phyloP scores from a whole-genome alignment of 2,113 vertebrate species.

The Setophaga coronata region DNA sequence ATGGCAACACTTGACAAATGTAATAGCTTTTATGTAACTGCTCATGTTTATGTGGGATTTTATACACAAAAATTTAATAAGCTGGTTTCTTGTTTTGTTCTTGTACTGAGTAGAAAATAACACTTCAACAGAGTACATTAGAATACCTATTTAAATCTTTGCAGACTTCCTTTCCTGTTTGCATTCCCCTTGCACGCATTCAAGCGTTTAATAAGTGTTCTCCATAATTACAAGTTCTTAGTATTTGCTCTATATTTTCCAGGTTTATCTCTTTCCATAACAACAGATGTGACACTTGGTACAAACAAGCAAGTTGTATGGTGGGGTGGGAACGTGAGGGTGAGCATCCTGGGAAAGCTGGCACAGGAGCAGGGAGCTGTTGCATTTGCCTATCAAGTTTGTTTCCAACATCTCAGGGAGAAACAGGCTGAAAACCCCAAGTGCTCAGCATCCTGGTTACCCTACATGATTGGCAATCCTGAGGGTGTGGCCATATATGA shows the following conservation, averaged over 20 bases:
- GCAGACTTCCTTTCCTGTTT: not conserved
- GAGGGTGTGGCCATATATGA: not conserved
- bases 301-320: not conserved
- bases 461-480: not conserved
- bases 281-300: accelerated
- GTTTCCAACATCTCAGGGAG: not conserved
- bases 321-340: not conserved
- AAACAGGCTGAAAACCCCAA: not conserved
- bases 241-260: not conserved
- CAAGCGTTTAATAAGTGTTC: not conserved
- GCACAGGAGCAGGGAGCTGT: not conserved
- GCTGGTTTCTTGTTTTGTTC: not conserved
- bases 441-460: not conserved
- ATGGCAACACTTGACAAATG: not conserved
- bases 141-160: not conserved
- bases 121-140: not conserved
- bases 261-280: not conserved
- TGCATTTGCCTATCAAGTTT: not conserved
- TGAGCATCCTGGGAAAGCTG: not conserved
- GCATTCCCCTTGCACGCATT: not conserved
- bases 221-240: not conserved
- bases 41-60: not conserved
- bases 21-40: not conserved
- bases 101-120: not conserved
- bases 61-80: not conserved